These are phyloP conservation scores for Hippopotamus amphibius DNA, from an alignment of 2,113 vertebrate species.

Conservation along the genomic window DNA sequence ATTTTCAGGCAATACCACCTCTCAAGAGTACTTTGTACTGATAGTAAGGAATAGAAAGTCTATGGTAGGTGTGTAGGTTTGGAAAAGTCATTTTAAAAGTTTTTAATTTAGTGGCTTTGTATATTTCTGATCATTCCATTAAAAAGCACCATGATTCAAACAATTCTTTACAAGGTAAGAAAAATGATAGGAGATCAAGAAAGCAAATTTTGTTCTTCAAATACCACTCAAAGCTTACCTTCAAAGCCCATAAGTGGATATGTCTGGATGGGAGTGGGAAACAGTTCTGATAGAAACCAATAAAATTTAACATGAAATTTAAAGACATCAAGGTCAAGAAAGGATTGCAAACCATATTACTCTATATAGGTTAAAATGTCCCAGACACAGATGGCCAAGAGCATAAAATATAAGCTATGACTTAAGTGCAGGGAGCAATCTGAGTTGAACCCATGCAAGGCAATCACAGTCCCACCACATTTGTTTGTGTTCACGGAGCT, in stretches of 20 bases:
- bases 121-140: not conserved
- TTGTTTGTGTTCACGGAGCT: slow-evolving; percentile 48
- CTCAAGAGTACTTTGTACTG: not conserved
- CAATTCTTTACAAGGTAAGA: not conserved
- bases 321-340: not conserved
- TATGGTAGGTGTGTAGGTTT: not conserved
- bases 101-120: not conserved
- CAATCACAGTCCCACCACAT: not conserved
- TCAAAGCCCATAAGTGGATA: not conserved
- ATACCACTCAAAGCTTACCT: not conserved
- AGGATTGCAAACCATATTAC: not conserved
- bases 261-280: not conserved
- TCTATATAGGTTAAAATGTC: slow-evolving; percentile 65
- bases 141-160: not conserved
- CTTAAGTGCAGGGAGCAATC: slow-evolving; percentile 60
- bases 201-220: not conserved
- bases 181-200: not conserved
- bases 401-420: slow-evolving; percentile 28
- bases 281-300: not conserved
- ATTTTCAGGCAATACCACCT: not conserved
- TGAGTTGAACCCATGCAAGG: not conserved
- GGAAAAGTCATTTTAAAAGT: not conserved
- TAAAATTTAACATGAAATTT: not conserved
- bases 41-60: not conserved
- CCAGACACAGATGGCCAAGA: not conserved